A percentile compares a stretch with the other conserved stretches of the same genome.
Conservation (phyloP, 2,113 vertebrate genomes). For the Coryphaenoides rupestris region DNA sequence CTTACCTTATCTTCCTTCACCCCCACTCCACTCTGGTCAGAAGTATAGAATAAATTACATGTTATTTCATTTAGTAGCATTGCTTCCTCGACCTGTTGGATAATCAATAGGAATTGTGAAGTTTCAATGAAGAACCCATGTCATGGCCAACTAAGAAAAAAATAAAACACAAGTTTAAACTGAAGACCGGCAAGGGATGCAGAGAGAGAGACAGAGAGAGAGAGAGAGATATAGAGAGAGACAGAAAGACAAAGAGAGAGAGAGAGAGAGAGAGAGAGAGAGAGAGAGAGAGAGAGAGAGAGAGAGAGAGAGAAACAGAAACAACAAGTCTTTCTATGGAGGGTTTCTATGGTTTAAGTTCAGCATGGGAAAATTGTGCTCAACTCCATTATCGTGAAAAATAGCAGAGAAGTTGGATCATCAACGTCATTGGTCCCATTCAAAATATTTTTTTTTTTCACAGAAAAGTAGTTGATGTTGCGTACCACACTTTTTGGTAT, state of each 20-base stretch:
- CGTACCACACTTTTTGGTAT: too few species aligned
- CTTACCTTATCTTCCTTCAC: conserved; percentile 77
- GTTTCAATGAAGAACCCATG: conserved; percentile 73
- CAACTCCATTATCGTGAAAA: too few species aligned
- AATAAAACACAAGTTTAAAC: conserved; percentile 62
- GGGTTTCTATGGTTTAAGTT: conserved; percentile 57
- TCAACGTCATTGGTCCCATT: too few species aligned
- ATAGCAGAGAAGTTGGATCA: too few species aligned
- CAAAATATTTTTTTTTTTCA: too few species aligned
- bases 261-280: too few species aligned
- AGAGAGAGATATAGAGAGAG: conserved; percentile 49
- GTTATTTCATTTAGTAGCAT: conserved; percentile 84
- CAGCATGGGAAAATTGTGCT: too few species aligned
- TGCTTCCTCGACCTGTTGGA: conserved; percentile 80
- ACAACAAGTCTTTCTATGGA: too few species aligned
- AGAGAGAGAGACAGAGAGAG: conserved; percentile 41
- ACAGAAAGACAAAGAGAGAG: too few species aligned
- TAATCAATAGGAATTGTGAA: conserved; percentile 79
- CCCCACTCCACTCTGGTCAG: conserved; percentile 80
- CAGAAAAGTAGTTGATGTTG: too few species aligned
- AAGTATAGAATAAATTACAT: conserved; percentile 79
- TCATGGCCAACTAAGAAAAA: conserved; percentile 71
- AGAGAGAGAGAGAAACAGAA: conserved; percentile 32
- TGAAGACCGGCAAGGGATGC: conserved; percentile 63
- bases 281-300: conserved; percentile 53